phyloP scores from a whole-genome alignment of 2,797 vertebrate genomes.

The Labeo calbasu region DNA sequence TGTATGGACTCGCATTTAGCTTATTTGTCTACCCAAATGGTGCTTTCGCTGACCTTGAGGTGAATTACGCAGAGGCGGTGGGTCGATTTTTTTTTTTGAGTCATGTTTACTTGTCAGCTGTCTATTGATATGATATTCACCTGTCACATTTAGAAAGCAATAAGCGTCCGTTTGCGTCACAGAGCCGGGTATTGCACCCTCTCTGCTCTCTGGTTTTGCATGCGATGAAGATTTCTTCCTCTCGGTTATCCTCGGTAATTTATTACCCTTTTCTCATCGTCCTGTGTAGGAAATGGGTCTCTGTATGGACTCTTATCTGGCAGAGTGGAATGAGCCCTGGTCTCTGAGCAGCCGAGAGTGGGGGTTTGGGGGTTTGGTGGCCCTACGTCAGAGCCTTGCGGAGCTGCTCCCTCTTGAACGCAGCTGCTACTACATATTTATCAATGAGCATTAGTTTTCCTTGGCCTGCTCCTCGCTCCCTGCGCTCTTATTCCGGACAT shows the following conservation, averaged over 20 bases:
- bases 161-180: background rate
- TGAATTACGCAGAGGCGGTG: background rate
- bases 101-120: constrained; percentile 26
- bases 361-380: background rate
- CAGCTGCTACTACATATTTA: constrained; percentile 50
- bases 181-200: background rate
- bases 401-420: constrained; percentile 23
- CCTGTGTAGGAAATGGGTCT: constrained; percentile 11
- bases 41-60: constrained; percentile 37
- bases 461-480: background rate
- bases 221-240: background rate
- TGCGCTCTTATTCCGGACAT: background rate
- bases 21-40: constrained; percentile 9
- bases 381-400: constrained; percentile 8
- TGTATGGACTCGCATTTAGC: constrained; percentile 10
- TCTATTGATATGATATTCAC: constrained; percentile 20
- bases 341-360: constrained; percentile 2
- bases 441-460: constrained; percentile 41
- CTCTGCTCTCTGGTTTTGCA: background rate
- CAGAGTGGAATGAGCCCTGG: constrained; percentile 10
- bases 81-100: background rate
- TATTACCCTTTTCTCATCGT: constrained; percentile 10
- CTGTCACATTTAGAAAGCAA: constrained; percentile 13
- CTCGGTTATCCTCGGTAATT: background rate
- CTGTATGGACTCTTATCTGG: constrained; percentile 24